Evolutionary conservation across 2,888 invertebrate genomes (phyloP).

Genomic region (Drepanosiphum platanoidis): DNA sequence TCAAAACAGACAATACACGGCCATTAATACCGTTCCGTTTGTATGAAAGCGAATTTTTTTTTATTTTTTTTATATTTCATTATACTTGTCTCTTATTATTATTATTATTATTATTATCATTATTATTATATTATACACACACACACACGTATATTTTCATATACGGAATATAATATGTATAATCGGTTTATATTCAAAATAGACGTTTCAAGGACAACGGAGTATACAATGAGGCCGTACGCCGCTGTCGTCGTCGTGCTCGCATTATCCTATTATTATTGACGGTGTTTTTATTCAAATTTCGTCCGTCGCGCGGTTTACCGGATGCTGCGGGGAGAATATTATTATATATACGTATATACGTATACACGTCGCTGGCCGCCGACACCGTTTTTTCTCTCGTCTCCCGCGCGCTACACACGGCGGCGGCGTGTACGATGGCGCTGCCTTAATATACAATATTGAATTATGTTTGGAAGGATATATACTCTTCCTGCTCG

Average conservation of each 20-base stretch:
- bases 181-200: conserved; percentile 62
- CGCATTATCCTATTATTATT: conserved; percentile 61
- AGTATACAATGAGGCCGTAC: conserved; percentile 39
- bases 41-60: conserved; percentile 61
- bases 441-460: not conserved
- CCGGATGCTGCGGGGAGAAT: conserved; percentile 54
- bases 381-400: conserved; percentile 6
- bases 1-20: conserved; percentile 62
- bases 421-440: not conserved
- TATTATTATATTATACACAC: not conserved
- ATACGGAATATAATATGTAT: conserved; percentile 59
- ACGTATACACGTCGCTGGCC: conserved; percentile 7
- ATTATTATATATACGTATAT: not conserved
- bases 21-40: conserved; percentile 62
- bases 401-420: not conserved
- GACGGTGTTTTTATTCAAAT: conserved; percentile 62
- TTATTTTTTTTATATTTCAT: conserved; percentile 44
- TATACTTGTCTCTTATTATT: conserved; percentile 61
- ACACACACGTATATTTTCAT: conserved; percentile 39
- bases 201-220: conserved; percentile 61
- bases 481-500: not conserved
- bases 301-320: conserved; percentile 59
- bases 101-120: conserved; percentile 37
- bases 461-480: not conserved
- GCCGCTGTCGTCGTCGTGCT: conserved; percentile 61